phyloP scores from a whole-genome alignment of 2,888 invertebrate species.

The Scaptomyza flava region DNA sequence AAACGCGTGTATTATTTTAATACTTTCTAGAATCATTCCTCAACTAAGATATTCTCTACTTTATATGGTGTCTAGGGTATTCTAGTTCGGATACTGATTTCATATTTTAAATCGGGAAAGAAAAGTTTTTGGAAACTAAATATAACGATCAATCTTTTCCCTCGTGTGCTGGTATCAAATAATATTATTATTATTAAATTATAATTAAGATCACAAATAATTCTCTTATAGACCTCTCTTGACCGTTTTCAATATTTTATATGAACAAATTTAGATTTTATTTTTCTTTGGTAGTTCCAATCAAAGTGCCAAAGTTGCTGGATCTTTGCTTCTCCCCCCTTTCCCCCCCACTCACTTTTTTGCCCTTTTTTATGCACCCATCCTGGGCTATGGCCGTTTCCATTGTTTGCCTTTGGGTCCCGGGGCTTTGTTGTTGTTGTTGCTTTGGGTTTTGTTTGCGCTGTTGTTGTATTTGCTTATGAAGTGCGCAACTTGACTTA shows the following conservation, averaged over 20 bases:
- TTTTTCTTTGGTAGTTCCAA: slow-evolving; percentile 57
- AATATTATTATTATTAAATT: no score
- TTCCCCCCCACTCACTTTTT: neutral
- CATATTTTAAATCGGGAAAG: no score
- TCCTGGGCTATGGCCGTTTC: slow-evolving; percentile 56
- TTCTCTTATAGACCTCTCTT: neutral
- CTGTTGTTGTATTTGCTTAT: slow-evolving; percentile 76
- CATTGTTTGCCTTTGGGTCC: slow-evolving; percentile 77
- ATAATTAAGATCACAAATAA: no score
- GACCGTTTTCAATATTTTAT: slow-evolving; percentile 12
- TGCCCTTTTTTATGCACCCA: slow-evolving; percentile 30
- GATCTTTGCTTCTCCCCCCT: slow-evolving; percentile 5
- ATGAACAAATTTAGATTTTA: neutral
- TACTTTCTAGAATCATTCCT: no score
- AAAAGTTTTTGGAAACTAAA: no score
- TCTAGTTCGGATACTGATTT: no score
- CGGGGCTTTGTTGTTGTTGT: slow-evolving; percentile 28
- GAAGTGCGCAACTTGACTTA: slow-evolving; percentile 82
- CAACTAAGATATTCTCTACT: no score
- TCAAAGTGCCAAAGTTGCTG: slow-evolving; percentile 71
- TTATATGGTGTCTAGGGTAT: no score
- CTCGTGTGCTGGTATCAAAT: no score
- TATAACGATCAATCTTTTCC: neutral
- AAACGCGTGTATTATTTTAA: no score
- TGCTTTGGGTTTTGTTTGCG: slow-evolving; percentile 37